These are phyloP conservation scores for Gymnoscelis rufifasciata DNA, from an alignment of 2,888 invertebrate genomes.

Conservation along the genomic window DNA sequence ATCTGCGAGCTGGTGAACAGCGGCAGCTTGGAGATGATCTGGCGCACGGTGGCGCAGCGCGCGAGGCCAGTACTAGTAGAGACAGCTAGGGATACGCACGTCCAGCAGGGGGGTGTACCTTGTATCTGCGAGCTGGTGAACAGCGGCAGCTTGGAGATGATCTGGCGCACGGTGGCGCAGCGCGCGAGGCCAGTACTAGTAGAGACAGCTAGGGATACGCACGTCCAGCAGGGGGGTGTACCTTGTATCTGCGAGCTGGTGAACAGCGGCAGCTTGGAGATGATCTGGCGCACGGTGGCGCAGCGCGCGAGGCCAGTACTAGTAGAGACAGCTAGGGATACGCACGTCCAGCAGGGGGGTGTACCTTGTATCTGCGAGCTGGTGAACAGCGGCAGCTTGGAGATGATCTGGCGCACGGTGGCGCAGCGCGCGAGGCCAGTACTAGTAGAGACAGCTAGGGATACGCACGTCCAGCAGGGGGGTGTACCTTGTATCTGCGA, in stretches of 20 bases:
- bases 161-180: constrained; percentile 87
- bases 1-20: constrained; percentile 92
- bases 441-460: no score
- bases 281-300: neutral
- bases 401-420: neutral
- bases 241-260: constrained; percentile 1
- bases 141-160: constrained; percentile 95
- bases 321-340: no score
- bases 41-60: constrained; percentile 82
- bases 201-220: no score
- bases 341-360: constrained; percentile 78
- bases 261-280: neutral
- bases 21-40: constrained; percentile 96
- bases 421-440: neutral
- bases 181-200: neutral
- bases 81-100: no score
- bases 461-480: neutral
- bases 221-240: constrained; percentile 43
- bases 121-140: constrained; percentile 89
- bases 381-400: neutral
- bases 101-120: neutral
- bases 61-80: no score
- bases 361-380: constrained; percentile 1
- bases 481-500: constrained; percentile 91
- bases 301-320: constrained; percentile 87